Evolutionary conservation across 1,140 invertebrate genomes (phyloP), one percentile per base, ranked within the genome.

Genomic region (Mycetomoellerius zeteki): DNA sequence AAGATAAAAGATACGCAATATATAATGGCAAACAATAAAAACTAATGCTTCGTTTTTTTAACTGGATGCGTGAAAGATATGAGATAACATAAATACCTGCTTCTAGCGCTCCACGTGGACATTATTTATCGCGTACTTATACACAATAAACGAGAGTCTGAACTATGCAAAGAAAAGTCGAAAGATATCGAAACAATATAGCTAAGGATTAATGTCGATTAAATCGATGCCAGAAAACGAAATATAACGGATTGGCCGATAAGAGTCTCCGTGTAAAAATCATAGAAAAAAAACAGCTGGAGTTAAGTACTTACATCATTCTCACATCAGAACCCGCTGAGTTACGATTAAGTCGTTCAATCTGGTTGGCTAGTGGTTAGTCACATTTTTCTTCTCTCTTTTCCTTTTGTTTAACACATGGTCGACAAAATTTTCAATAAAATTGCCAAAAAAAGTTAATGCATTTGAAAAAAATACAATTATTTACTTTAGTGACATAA

Each of bases 291-390:
- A 91, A 54, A 54, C 56, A 86, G 64, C 64, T 30, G 84, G 90
- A 54, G 87, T 71, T 91, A 91, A 93, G 92, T 92, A 92, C 86
- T 92, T 89, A 93, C 92, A 93, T 14, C 91, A 91, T 93, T 93
- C 73, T 76, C 85, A 82, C 92, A 93, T 93, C 91, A 92, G 91
- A 89, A 82, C 92, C 92, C 72, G 92, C 92, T 93, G 92, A 62
- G 92, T 86, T 90, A 81, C 84, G 56, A 82, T 90, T 85, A 91
- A 86, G 86, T 88, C 85, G 52, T 92, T 90, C 89, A 92, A 89
- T 86, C 86, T 77, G 64, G 64, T 54, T 65, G 16, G 56, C 30
- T 52, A 72, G 8, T 71, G 3, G 37, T 12, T 67, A 12, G 56
- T 10, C 6, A n/a, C 12, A 14, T 58, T 43, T 58, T 52, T 8